phyloP scores from a whole-genome alignment of 2,113 vertebrate species.

The Nesoenas mayeri region DNA sequence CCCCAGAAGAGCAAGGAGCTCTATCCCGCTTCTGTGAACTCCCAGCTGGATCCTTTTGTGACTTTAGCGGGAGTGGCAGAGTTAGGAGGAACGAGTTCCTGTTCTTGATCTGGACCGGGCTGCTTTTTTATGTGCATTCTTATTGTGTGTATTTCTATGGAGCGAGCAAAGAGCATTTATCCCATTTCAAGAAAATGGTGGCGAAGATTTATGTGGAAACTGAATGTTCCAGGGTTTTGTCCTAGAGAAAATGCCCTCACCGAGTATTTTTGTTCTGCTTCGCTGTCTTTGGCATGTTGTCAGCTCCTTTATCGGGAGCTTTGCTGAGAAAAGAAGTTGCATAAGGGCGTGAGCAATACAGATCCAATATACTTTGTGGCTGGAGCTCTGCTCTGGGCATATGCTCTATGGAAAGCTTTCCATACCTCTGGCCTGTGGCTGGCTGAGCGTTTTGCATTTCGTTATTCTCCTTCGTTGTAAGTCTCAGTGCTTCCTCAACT shows the following conservation, averaged over 20 bases:
- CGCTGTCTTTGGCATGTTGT: neutral
- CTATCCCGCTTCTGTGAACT: neutral
- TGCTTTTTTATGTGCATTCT: neutral
- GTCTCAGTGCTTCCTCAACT: neutral
- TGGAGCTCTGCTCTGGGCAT: neutral
- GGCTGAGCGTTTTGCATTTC: neutral
- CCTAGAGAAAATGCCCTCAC: neutral
- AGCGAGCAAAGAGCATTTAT: neutral
- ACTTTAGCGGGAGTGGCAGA: neutral
- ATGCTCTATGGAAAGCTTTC: neutral
- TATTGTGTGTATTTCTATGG: conserved; percentile 13
- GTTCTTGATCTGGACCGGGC: neutral
- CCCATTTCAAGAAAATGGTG: neutral
- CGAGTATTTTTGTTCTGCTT: conserved; percentile 36
- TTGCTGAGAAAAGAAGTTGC: conserved; percentile 7
- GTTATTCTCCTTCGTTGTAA: neutral
- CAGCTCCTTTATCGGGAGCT: conserved; percentile 7
- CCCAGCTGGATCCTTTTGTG: neutral
- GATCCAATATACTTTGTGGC: neutral
- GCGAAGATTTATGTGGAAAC: conserved; percentile 28
- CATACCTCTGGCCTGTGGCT: neutral
- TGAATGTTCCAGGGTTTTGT: conserved; percentile 23
- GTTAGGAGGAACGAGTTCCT: conserved; percentile 18
- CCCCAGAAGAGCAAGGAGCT: neutral
- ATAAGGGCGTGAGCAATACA: neutral